These are phyloP conservation scores for Graphium colonna DNA, from an alignment of 2,888 invertebrate species.

Conservation along the genomic window DNA sequence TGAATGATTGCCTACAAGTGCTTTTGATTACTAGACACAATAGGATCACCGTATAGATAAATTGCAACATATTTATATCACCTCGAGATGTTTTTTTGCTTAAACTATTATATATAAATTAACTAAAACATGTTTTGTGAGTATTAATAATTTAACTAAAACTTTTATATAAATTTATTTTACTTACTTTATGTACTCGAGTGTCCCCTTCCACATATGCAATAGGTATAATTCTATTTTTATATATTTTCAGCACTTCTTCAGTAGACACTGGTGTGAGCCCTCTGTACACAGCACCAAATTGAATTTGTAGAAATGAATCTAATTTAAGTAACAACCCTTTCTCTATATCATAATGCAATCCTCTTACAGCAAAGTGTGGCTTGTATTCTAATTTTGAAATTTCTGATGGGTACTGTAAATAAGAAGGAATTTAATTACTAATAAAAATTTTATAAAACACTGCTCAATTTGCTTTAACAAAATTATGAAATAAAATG, in stretches of 20 bases:
- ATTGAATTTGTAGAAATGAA: slow-evolving; percentile 97
- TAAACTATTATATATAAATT: no score
- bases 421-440: slow-evolving; percentile 37
- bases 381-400: slow-evolving; percentile 90
- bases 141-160: no score
- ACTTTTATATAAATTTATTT: no score
- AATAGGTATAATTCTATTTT: slow-evolving; percentile 91
- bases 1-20: slow-evolving; percentile 77
- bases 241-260: slow-evolving; percentile 92
- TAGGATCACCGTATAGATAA: slow-evolving; percentile 3
- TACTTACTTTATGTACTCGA: slow-evolving; percentile 84
- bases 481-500: slow-evolving; percentile 6
- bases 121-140: no score
- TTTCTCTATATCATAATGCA: slow-evolving; percentile 99
- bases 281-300: slow-evolving; percentile 95
- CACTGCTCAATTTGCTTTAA: no score
- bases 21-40: slow-evolving; percentile 46
- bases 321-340: slow-evolving; percentile 96
- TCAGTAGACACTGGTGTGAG: slow-evolving; percentile 88
- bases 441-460: neutral
- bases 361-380: slow-evolving; percentile 96
- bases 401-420: slow-evolving; percentile 93
- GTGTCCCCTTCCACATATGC: slow-evolving; percentile 91
- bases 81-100: no score
- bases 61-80: neutral